Conservation (phyloP, 2,888 invertebrate genomes). For the Uropetala carovei region DNA sequence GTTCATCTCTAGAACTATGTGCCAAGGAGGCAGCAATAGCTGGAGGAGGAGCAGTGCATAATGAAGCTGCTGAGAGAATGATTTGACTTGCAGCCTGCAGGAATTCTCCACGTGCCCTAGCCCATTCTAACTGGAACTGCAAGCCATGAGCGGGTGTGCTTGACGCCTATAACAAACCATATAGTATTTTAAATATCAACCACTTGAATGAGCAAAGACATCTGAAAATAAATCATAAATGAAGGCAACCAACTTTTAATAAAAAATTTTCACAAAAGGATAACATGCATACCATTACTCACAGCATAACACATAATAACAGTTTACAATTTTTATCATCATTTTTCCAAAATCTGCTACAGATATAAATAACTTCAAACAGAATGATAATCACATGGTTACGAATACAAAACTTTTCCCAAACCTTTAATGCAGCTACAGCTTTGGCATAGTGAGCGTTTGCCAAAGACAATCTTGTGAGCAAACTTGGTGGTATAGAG, state of each 20-base stretch:
- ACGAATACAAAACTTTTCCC: slow-evolving; percentile 65
- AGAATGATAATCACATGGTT: background rate
- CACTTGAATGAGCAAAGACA: too few relatives aligned
- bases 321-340: background rate
- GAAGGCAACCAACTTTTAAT: too few relatives aligned
- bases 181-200: too few relatives aligned
- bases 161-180: slow-evolving; percentile 77
- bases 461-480: slow-evolving; percentile 77
- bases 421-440: slow-evolving; percentile 79
- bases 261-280: too few relatives aligned
- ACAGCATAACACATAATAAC: background rate
- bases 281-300: background rate
- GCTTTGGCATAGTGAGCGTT: slow-evolving; percentile 82
- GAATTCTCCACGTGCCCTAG: slow-evolving; percentile 85
- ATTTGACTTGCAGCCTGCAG: slow-evolving; percentile 83
- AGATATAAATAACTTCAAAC: background rate
- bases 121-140: slow-evolving; percentile 87
- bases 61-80: slow-evolving; percentile 83
- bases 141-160: slow-evolving; percentile 81
- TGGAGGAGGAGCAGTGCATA: slow-evolving; percentile 94
- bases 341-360: background rate
- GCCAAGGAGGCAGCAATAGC: slow-evolving; percentile 92
- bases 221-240: too few relatives aligned
- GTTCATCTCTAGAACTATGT: slow-evolving; percentile 85
- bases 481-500: slow-evolving; percentile 71